Base-by-base conservation (phyloP, 2,797 vertebrate genomes). In the Pelodytes ibericus region DNA sequence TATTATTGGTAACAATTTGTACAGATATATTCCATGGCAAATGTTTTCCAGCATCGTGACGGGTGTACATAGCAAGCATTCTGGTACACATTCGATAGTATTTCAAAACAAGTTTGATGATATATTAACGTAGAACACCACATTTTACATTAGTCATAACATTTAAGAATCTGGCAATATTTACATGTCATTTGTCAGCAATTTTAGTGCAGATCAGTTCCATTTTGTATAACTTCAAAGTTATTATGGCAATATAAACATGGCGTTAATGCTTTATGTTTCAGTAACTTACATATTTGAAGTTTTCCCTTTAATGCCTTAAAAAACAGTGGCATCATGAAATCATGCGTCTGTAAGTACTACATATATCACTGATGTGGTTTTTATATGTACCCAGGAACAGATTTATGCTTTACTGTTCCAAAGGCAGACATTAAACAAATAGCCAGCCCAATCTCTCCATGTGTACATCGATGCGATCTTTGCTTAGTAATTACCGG, bases 111-210 rank as follows among this genome's bases (percentile, higher is more conserved):
- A 26, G 44, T 60, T 27, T 26, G 1, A 1, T 33, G 15, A 29
- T 27, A 29, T 33, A 53, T 18, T 68, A 53, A 5, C 4, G 7
- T 63, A 36, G 8, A 39, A 39, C 30, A 53, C 20, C 16, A 70
- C 13, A 57, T 26, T 29, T 20, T 57, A 18, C 13, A 20, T 69
- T 26, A 29, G 49, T 58, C 25, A 26, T 57, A 4, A 16, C 13
- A 27, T 25, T 58, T 36, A 36, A 8, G 5, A 63, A 64, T 72
- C 47, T 63, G 30, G 44, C 29, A 49, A 49, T 72, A 73, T 73
- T 56, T 72, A 53, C 44, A 49, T 51, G 58, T 25, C 58, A 61
- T 71, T 62, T 61, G 57, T 30, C 33, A 56, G 22, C 24, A 73
- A 26, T 63, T 64, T 73, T 31, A 24, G 24, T 2, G 56, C 56